Evolutionary conservation across 2,888 invertebrate genomes (phyloP), one percentile per base, ranked within the genome.

Genomic region (Pycnomerus fuliginosus): DNA sequence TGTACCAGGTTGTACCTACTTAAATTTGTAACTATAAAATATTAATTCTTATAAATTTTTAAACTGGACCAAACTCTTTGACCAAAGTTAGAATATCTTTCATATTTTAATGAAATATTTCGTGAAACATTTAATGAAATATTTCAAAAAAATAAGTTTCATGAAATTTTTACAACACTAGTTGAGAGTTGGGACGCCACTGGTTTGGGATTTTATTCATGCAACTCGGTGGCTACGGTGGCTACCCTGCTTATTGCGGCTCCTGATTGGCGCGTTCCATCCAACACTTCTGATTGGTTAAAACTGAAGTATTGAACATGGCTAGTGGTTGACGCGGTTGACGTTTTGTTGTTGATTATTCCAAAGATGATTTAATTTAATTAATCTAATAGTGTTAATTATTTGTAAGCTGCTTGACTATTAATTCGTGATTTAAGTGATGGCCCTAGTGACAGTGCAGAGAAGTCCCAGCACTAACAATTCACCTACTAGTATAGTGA

Each of bases 381-480:
- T 50, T 43, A 30, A 29, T 44, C 31, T 39, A 51, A 52, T 46
- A n/a, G 29, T 16, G 16, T 43, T 13, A n/a, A 32, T 11, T 13
- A 16, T 16, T 16, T n/a, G 4, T 16, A 4, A 1, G 11, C 17
- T 16, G n/a, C 8, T 20, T 20, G 20, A 20, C 20, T 20, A 8
- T 4, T 4, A 8, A 5, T 4, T 8, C 4, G 20, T 20, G 20
- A 4, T 20, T 4, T 20, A 3, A 4, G 10, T 25, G 60, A 84
- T 85, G 84, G 83, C 84, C 70, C 75, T 84, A 71, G 84, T 85
- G 71, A 84, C 84, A 63, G 81, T 85, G 68, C 83, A 84, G 69
- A 78, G 84, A 68, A 84, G 84, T 61, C 84, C 84, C 61, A 84
- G 83, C 75, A 79, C 80, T 62, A 79, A 80, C 72, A 82, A 79